phyloP scores from a whole-genome alignment of 2,113 vertebrate genomes.

The Rafetus swinhoei region DNA sequence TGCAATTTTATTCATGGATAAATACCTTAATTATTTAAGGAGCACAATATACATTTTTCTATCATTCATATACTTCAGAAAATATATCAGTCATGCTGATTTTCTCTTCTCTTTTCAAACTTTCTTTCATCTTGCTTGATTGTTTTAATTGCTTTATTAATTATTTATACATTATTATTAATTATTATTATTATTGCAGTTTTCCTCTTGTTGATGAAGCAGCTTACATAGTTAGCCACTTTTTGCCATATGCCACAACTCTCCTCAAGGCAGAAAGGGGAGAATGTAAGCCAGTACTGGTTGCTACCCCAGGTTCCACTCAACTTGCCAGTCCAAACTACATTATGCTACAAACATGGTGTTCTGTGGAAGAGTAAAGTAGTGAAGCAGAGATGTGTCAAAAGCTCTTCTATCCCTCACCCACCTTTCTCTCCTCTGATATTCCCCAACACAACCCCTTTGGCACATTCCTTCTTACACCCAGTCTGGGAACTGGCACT shows the following conservation, averaged over 20 bases:
- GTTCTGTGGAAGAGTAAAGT: background rate
- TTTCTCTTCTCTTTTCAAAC: background rate
- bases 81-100: background rate
- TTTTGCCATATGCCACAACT: background rate
- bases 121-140: background rate
- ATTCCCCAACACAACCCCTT: background rate
- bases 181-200: background rate
- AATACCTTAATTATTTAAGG: background rate
- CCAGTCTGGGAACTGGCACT: fast-evolving
- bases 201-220: background rate
- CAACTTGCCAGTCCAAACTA: background rate
- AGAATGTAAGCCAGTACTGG: background rate
- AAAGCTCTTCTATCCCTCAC: too few species aligned
- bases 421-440: background rate
- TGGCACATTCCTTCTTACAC: fast-evolving
- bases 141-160: background rate
- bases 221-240: background rate
- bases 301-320: background rate
- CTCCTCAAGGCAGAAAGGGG: background rate
- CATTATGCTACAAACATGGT: background rate
- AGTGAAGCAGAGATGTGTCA: background rate
- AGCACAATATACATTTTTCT: background rate
- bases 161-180: too few species aligned
- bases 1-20: background rate
- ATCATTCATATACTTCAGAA: background rate